These are phyloP conservation scores for Dipodomys merriami DNA, from an alignment of 2,113 vertebrate species.

Conservation along the genomic window DNA sequence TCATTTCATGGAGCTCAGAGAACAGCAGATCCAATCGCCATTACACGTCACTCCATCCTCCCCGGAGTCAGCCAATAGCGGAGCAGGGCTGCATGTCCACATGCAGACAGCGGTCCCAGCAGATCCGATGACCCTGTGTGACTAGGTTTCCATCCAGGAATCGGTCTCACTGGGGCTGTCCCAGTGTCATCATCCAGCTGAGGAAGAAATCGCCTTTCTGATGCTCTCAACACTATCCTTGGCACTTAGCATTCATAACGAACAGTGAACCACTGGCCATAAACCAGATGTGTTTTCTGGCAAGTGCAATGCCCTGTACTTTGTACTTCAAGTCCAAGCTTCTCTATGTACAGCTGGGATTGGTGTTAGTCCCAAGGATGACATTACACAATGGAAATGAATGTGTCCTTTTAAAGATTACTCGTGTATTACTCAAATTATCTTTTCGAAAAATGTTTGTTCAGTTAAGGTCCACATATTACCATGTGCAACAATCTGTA, in stretches of 20 bases:
- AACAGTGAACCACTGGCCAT: background rate
- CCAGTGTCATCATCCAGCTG: background rate
- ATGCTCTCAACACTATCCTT: background rate
- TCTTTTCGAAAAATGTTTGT: constrained; percentile 10
- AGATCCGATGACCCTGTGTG: too few species aligned
- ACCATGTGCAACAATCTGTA: constrained; percentile 27
- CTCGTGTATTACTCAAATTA: constrained; percentile 36
- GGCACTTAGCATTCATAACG: background rate
- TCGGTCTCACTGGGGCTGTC: accelerated
- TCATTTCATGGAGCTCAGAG: accelerated
- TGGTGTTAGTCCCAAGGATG: background rate
- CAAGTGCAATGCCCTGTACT: background rate
- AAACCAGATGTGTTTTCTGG: background rate
- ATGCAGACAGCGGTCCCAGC: background rate
- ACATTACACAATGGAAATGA: background rate
- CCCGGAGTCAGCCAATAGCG: too few species aligned
- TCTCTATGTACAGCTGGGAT: background rate
- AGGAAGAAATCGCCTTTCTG: background rate
- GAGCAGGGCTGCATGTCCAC: too few species aligned
- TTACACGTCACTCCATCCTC: too few species aligned
- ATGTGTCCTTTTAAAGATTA: background rate
- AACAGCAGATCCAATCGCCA: accelerated
- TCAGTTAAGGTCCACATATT: constrained; percentile 52
- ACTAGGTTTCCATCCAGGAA: background rate
- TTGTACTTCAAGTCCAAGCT: background rate